Evolutionary conservation across 1,140 invertebrate species (phyloP), one percentile per base, ranked within the genome.

Genomic region (Lordiphosa stackelbergi): DNA sequence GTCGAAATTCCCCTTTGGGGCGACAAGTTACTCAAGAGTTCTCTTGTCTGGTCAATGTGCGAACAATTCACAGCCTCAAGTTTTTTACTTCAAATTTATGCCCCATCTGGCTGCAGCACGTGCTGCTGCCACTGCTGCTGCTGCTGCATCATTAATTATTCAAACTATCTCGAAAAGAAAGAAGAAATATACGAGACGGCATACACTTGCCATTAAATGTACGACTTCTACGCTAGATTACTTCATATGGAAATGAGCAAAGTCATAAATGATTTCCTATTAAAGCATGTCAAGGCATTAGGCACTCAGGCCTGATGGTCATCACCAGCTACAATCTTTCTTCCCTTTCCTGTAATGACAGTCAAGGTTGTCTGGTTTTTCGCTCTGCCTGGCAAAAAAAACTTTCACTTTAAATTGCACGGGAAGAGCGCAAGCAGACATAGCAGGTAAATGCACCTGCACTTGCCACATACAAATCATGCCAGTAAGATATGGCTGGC

Each of bases 141-240:
- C 53, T 42, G 28, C 31, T 37, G 12, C 28, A 78, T 63, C 77
- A 83, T 83, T 83, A 83, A 83, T 83, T 83, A 83, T 83, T 83
- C 77, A 83, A 69, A 63, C 78, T 77, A 84, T 77, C 77, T 84
- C 73, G 78, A 71, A 83, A 73, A 77, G 78, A 71, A 83, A 73
- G 83, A 24, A 24, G 22, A 24, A 24, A 24, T 24, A 24, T 77
- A 70, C 52, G 19, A 35, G 49, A 59, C 59, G 41, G 68, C 69
- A 56, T 49, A 38, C 65, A 69, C 47, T 53, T 53, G 66, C 51
- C 66, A 61, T 69, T 69, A 70, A n/a, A n/a, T 7, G 2, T 13
- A 31, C 48, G n/a, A 16, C n/a, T 0, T 19, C 51, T 51, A 49
- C 46, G 34, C 42, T 57, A 74, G 75, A 81, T 71, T 71, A 72